phyloP scores from a whole-genome alignment of 2,113 vertebrate genomes.

The Syngnathus scovelli region DNA sequence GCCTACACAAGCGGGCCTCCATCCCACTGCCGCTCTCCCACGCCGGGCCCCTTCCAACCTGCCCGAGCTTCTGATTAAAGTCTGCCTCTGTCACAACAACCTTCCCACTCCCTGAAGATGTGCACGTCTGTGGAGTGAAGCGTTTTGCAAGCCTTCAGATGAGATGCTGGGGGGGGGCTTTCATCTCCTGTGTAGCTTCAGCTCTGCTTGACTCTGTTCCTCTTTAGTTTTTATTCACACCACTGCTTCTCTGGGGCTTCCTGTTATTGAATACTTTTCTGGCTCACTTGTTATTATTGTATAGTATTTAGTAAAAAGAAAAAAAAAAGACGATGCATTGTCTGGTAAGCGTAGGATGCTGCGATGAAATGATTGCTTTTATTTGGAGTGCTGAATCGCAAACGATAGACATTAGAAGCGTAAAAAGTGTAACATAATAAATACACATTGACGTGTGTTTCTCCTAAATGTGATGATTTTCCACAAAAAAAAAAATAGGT shows the following conservation, averaged over 20 bases:
- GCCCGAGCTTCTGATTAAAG: conserved; percentile 63
- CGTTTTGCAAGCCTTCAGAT: conserved; percentile 41
- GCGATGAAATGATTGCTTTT: not conserved
- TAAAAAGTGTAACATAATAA: too few species aligned
- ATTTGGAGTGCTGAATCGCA: not conserved
- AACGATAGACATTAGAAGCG: not conserved
- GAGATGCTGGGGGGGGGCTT: conserved; percentile 30
- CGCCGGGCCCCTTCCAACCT: conserved; percentile 61
- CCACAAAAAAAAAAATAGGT: not conserved
- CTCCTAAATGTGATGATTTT: too few species aligned
- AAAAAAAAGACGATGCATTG: not conserved
- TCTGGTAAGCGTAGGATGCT: not conserved
- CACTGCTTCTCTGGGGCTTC: conserved; percentile 10
- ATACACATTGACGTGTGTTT: not conserved
- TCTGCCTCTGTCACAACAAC: conserved; percentile 57
- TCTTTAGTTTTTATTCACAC: conserved; percentile 15
- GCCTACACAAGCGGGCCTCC: conserved; percentile 63
- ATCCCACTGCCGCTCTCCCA: conserved; percentile 67
- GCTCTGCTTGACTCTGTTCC: conserved; percentile 27
- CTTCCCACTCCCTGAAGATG: conserved; percentile 61
- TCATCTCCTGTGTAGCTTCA: conserved; percentile 31
- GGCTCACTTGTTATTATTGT: not conserved
- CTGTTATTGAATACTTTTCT: conserved; percentile 1
- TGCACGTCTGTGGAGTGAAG: conserved; percentile 50
- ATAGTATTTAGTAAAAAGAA: not conserved